Base-by-base conservation (phyloP, 2,113 vertebrate species). In the Chloropsis hardwickii region DNA sequence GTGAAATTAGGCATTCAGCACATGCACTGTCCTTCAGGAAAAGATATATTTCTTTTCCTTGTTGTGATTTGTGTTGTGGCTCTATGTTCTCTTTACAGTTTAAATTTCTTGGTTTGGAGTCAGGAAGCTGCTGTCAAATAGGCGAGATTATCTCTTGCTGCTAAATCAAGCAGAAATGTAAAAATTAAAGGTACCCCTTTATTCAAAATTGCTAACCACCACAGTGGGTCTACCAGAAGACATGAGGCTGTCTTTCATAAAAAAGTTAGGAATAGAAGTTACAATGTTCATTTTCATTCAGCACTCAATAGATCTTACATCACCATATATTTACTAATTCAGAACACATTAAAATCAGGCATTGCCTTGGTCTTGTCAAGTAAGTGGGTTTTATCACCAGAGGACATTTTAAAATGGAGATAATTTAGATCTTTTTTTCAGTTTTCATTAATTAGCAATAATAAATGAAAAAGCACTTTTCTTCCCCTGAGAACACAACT, bases 241-340 rank as follows among this genome's bases (percentile, higher is more conserved):
- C 58, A 61, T 42, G 39, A 45, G 62, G 25, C 61, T 94, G 79
- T 78, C 83, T 77, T 94, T 91, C 61, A 54, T 76, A 22, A 67
- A 69, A 85, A 93, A 92, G 33, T 45, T n/a, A 71, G 66, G 73
- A 92, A 67, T 25, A 61, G 33, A 94, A 78, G 20, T 84, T 78
- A 44, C 69, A 50, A 50, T 89, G 70, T 54, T 94, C 25, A 39
- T 94, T 94, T 95, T 91, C 67, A 57, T 94, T 85, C 67, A 62
- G 76, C 74, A 94, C 42, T 35, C 48, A 94, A 64, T 45, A 56
- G 18, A 20, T 29, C 8, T 69, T 57, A 51, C 4, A 21, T 58
- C 45, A 66, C 48, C n/a, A 47, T 50, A 77, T 48, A 57, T 57
- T 91, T 86, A 61, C 31, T 29, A 47, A 62, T 76, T 90, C 20